phyloP scores from a whole-genome alignment of 1,140 invertebrate species.

The Saccostrea cuccullata region DNA sequence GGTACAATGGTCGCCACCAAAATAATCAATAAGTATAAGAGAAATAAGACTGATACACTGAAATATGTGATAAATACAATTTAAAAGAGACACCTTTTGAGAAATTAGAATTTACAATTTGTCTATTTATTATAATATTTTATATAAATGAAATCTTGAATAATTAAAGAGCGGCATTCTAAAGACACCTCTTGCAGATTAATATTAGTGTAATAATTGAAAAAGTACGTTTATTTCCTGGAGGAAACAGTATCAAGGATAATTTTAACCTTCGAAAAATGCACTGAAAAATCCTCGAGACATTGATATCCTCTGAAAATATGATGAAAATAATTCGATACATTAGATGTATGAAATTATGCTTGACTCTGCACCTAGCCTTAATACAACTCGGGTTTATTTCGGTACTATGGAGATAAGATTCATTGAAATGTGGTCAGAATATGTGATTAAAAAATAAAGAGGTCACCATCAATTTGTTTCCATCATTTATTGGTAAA shows the following conservation, averaged over 20 bases:
- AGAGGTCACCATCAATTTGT: neutral
- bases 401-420: neutral
- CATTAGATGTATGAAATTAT: neutral
- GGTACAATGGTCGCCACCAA: too few relatives aligned
- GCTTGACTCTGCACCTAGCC: neutral
- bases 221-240: too few relatives aligned
- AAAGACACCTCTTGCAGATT: too few relatives aligned
- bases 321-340: neutral
- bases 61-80: too few relatives aligned
- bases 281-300: neutral
- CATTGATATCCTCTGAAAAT: neutral
- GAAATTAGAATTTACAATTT: too few relatives aligned
- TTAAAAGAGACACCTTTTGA: too few relatives aligned
- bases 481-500: neutral
- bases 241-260: neutral
- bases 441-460: neutral
- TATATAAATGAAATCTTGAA: too few relatives aligned
- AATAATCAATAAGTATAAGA: too few relatives aligned
- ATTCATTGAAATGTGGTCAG: neutral
- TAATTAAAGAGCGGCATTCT: too few relatives aligned
- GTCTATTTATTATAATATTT: too few relatives aligned
- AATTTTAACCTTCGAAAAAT: neutral
- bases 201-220: too few relatives aligned
- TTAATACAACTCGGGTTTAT: neutral
- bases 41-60: too few relatives aligned